Base-by-base conservation (phyloP, 1,140 invertebrate species). In the Drosophila bocki region DNA sequence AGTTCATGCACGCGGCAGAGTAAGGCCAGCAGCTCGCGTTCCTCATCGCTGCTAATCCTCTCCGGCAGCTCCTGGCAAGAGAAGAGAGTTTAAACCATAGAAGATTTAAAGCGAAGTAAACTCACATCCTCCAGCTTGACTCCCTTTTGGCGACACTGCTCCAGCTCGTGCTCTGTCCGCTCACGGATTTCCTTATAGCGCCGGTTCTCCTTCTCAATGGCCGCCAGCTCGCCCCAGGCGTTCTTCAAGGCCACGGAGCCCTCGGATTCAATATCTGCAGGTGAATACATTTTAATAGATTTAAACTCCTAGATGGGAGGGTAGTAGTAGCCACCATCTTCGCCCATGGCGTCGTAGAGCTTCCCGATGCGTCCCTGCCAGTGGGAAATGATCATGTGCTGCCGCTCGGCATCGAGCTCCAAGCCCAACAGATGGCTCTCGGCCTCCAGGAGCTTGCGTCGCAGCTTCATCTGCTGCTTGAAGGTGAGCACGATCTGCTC, bases 1-100 rank as follows among this genome's bases (percentile, higher is more conserved):
- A 98, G 93, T 93, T 98, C 97, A 91, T 98, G 97, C 7, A 98
- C 96, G 74, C 96, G 94, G 84, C 97, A 97, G 82, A 98, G 95
- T 22, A 98, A 93, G 12, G 96, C 95, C 44, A 92, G 54, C n/a
- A 98, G 95, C 82, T 98, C 98, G 48, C 96, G 94, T 92, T 98
- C 97, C 63, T 98, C 97, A 45, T 97, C 96, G 54, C 96, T 97
- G 80, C 95, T 97, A 42, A 97, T 96, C 60, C 96, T 95, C 39
- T 95, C 95, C 15, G 97, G 97, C 42, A 98, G 94, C 93, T 97
- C 96, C 97, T 98, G 44, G 9, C 3, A 82, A 9, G 85, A 2
- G 19, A 33, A 44, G 8, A 7, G 4, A 1, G 5, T 13, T 13
- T 13, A 26, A 3, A 1, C 8, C 13, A 11, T 29, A 0, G n/a